Evolutionary conservation across 2,888 invertebrate species (phyloP).

Genomic region (Chaetoderma sp.): DNA sequence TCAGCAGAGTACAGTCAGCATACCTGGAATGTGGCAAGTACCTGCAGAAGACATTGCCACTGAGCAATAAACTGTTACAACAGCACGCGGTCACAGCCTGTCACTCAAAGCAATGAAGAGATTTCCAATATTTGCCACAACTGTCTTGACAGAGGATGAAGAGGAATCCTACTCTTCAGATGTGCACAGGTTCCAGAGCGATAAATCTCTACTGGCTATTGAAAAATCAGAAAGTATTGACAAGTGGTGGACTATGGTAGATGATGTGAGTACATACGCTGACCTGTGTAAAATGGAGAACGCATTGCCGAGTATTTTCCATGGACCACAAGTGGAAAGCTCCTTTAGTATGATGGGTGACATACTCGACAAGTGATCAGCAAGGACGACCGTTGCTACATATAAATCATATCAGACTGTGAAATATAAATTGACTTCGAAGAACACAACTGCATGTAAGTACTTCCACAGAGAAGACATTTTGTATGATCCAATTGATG

Average conservation of each 20-base stretch:
- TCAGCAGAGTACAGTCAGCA: slow-evolving; percentile 10
- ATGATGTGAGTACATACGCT: slow-evolving; percentile 5
- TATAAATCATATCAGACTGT: slow-evolving; percentile 34
- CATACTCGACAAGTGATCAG: slow-evolving; percentile 31
- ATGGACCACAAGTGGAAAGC: slow-evolving; percentile 39
- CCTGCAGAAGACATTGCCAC: slow-evolving; percentile 36
- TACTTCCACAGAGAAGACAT: slow-evolving; percentile 17
- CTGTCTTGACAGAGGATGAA: slow-evolving; percentile 26
- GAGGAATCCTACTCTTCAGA: slow-evolving; percentile 23
- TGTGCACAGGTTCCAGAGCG: slow-evolving; percentile 16
- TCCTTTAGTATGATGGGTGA: slow-evolving; percentile 41
- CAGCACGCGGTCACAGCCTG: slow-evolving; percentile 21
- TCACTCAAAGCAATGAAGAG: slow-evolving; percentile 21
- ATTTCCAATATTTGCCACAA: slow-evolving; percentile 24
- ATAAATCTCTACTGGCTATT: slow-evolving; percentile 2
- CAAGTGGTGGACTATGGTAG: background rate
- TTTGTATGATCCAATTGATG: slow-evolving; percentile 12
- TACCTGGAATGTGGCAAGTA: slow-evolving; percentile 23
- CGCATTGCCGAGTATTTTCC: slow-evolving; percentile 33
- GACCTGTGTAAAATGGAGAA: slow-evolving; percentile 22
- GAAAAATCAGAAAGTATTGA: background rate
- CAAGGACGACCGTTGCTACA: slow-evolving; percentile 25
- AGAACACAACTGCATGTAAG: slow-evolving; percentile 5
- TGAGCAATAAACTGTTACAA: slow-evolving; percentile 33
- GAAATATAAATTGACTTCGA: slow-evolving; percentile 36